These are phyloP conservation scores for Epinephelus lanceolatus DNA, from an alignment of 2,113 vertebrate genomes.

Conservation along the genomic window DNA sequence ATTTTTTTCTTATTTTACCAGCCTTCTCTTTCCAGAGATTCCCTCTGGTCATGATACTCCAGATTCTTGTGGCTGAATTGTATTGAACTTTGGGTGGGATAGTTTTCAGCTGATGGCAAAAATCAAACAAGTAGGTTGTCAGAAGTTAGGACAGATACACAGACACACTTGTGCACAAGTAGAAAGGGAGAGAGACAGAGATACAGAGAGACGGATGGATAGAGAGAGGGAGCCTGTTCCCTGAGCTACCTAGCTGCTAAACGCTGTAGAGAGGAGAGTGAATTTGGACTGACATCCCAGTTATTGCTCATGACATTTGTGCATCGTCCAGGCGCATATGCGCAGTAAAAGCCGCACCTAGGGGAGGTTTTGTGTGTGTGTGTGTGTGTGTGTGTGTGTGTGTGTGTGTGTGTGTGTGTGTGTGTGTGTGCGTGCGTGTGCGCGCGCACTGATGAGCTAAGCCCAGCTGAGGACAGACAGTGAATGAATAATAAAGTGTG, in stretches of 20 bases:
- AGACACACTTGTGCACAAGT: background rate
- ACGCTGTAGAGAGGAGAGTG: constrained; percentile 58
- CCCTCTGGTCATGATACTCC: background rate
- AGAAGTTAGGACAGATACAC: background rate
- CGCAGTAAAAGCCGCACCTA: constrained; percentile 75
- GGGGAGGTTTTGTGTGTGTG: constrained; percentile 52
- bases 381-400: constrained; percentile 10
- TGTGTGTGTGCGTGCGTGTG: no score
- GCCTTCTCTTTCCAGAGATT: background rate
- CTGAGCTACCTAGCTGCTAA: constrained; percentile 67
- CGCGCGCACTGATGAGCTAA: constrained; percentile 70
- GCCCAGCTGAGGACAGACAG: constrained; percentile 74
- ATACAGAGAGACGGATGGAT: background rate
- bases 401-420: constrained; percentile 19
- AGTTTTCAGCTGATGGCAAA: background rate
- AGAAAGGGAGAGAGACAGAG: background rate
- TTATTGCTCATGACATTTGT: constrained; percentile 86
- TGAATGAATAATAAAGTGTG: constrained; percentile 81
- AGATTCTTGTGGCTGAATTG: background rate
- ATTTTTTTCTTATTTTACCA: background rate
- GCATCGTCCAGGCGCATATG: constrained; percentile 69
- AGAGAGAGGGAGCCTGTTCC: constrained; percentile 23
- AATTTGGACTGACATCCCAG: constrained; percentile 75
- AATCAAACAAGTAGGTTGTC: constrained; percentile 7
- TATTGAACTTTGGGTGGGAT: background rate